Evolutionary conservation across 2,888 invertebrate genomes (phyloP), one percentile per base, ranked within the genome.

Genomic region (Eledona agricola): DNA sequence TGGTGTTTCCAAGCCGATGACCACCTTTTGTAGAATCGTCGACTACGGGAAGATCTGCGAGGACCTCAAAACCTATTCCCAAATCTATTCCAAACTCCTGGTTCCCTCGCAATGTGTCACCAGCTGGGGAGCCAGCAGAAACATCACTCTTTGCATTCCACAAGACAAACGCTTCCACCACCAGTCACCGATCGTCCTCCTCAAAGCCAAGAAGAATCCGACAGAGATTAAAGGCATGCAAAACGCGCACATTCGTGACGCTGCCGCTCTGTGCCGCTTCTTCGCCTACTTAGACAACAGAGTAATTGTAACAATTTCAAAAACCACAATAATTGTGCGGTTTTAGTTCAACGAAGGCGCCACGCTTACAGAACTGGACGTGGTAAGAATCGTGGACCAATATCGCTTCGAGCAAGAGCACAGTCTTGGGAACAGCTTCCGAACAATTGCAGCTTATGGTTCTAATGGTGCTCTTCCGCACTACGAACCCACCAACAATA

Each of bases 201-300:
- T 94, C 78, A 94, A 95, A 71, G 92, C 94, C 0, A 83, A 88
- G 61, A 98, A 98, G 77, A 96, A 95, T 70, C 75, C 79, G 0
- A 81, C 84, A 0, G 94, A 95, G 76, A 83, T 84, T 11, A 79
- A 81, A 40, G 93, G 93, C 32, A 94, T 96, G 93, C 82, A 84
- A 60, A 82, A 79, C 35, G 90, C 94, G 0, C 94, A 96, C 71
- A 78, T 96, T 40, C 81, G 89, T 38, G 97, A 98, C 76, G 94
- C 90, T 0, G 89, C 88, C 0, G 94, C 93, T 0, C 85, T 96
- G 78, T 92, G 95, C 72, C 90, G 93, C 64, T 90, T 92, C 61
- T 83, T 96, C 60, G 82, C 85, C 11, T 86, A 86, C 72, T 76
- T 91, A 45, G 89, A 91, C 73, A 78, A 82, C 46, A 81, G 83